Evolutionary conservation across 2,797 vertebrate genomes (phyloP).

Genomic region (Leuciscus waleckii): DNA sequence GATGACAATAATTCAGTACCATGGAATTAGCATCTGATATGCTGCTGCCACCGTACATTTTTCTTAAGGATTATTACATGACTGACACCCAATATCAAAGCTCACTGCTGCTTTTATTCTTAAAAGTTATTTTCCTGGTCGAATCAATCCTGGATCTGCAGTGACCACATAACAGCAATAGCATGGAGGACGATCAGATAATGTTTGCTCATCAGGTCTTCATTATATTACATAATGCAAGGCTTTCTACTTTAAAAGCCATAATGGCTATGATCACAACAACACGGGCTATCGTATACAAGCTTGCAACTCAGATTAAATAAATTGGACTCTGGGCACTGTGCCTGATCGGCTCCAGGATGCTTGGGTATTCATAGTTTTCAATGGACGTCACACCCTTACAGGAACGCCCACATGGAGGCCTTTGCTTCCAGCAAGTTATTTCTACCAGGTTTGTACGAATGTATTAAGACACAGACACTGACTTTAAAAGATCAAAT

Average conservation of each 20-base stretch:
- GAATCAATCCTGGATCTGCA: conserved; percentile 8
- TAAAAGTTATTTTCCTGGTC: not conserved
- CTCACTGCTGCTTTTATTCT: not conserved
- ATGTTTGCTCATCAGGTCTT: conserved; percentile 55
- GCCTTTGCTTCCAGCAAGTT: not conserved
- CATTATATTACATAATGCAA: conserved; percentile 62
- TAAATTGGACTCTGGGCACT: conserved; percentile 11
- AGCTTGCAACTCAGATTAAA: conserved; percentile 17
- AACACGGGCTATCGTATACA: not conserved
- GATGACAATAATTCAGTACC: not conserved
- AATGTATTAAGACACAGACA: conserved; percentile 1
- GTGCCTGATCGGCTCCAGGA: not conserved
- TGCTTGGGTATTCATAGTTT: conserved; percentile 10
- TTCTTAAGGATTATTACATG: not conserved
- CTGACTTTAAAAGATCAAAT: not conserved
- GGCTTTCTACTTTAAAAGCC: conserved; percentile 60
- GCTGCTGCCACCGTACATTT: not conserved
- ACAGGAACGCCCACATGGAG: not conserved
- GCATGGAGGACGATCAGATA: conserved; percentile 7
- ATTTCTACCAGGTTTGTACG: not conserved
- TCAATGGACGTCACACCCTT: not conserved
- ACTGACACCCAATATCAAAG: not conserved
- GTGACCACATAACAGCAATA: not conserved
- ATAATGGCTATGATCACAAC: conserved; percentile 41
- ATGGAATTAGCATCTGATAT: not conserved